These are phyloP conservation scores for Drosophila putrida DNA, from an alignment of 2,888 invertebrate species.

Conservation along the genomic window DNA sequence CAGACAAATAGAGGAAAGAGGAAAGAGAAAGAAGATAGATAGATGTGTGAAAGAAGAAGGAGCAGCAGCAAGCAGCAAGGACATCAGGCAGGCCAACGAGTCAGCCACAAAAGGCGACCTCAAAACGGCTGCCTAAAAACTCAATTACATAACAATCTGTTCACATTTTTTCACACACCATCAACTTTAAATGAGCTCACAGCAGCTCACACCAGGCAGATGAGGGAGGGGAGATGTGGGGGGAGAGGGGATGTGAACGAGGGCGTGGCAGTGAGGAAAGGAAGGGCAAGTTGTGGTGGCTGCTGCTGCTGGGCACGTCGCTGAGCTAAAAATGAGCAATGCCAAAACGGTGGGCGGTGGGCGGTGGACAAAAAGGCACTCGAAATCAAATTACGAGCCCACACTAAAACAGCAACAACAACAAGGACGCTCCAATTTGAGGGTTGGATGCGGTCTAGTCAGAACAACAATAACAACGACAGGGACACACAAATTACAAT, in stretches of 20 bases:
- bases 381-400: conserved; percentile 75
- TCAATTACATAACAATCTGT: conserved; percentile 85
- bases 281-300: background rate
- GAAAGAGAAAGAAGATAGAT: background rate
- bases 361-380: conserved; percentile 65
- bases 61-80: conserved; percentile 34
- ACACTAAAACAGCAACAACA: conserved; percentile 42
- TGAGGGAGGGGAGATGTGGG: no score
- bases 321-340: conserved; percentile 62
- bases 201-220: conserved; percentile 11
- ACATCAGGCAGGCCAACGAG: conserved; percentile 36
- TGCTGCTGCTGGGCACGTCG: conserved; percentile 58
- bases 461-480: conserved; percentile 52
- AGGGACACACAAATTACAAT: conserved; percentile 81
- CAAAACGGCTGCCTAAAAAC: conserved; percentile 83
- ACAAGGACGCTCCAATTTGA: conserved; percentile 37
- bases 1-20: background rate
- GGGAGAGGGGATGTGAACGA: background rate
- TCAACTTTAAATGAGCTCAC: conserved; percentile 83
- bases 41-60: conserved; percentile 15
- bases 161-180: conserved; percentile 85
- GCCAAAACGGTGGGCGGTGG: conserved; percentile 70
- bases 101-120: conserved; percentile 78
- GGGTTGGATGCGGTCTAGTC: conserved; percentile 66
- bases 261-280: conserved; percentile 6